A percentile compares a stretch with the other conserved stretches of the same genome.
These are phyloP conservation scores for Siphonodentalium dalli DNA, from an alignment of 2,888 invertebrate species.

Conservation along the genomic window DNA sequence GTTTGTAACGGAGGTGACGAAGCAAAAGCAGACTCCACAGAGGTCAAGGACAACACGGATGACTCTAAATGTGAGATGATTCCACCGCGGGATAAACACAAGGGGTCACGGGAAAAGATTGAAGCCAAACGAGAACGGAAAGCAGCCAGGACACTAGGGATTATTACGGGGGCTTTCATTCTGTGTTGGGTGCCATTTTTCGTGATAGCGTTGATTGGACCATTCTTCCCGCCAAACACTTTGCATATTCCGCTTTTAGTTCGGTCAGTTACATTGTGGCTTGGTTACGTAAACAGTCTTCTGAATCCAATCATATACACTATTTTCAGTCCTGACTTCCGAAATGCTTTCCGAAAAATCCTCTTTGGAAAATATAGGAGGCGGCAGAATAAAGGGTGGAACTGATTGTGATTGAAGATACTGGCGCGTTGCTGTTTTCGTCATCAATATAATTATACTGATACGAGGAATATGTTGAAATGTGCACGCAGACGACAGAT, in stretches of 20 bases:
- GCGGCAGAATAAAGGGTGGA: too few species aligned
- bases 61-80: too few species aligned
- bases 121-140: constrained; percentile 64
- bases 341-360: constrained; percentile 87
- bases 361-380: constrained; percentile 66
- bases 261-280: constrained; percentile 73
- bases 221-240: constrained; percentile 75
- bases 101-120: constrained; percentile 50
- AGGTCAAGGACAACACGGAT: neutral
- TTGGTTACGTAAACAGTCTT: constrained; percentile 90
- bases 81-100: neutral
- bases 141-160: constrained; percentile 63
- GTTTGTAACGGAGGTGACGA: constrained; percentile 21
- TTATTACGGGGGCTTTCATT: constrained; percentile 90
- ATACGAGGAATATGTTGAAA: too few species aligned
- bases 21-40: neutral
- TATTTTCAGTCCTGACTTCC: constrained; percentile 91
- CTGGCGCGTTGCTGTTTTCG: too few species aligned
- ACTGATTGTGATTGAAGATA: too few species aligned
- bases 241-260: constrained; percentile 46
- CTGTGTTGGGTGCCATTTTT: constrained; percentile 97
- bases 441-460: too few species aligned
- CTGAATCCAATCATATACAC: constrained; percentile 94
- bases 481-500: too few species aligned
- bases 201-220: constrained; percentile 83